Percentiles rank a stretch among this genome's conserved stretches.
Conservation (phyloP, 2,797 vertebrate species). For the Podarcis lilfordi region DNA sequence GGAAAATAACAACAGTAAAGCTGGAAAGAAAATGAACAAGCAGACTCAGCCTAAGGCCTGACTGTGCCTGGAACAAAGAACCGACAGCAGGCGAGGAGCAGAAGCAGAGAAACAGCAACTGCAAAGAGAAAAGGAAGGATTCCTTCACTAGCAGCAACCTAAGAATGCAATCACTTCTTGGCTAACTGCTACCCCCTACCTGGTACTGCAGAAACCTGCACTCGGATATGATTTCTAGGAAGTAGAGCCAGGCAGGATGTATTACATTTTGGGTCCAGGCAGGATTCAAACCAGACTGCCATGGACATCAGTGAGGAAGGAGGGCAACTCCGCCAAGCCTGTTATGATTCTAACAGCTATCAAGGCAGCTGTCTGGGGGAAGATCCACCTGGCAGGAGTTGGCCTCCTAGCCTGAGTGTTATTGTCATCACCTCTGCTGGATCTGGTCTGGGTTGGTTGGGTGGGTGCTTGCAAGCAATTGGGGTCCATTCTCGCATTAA, state of each 20-base stretch:
- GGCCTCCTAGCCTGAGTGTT: no score
- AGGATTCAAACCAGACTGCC: no score
- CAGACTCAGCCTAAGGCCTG: constrained; percentile 60
- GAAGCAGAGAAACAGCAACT: background rate
- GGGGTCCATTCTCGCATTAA: constrained; percentile 21
- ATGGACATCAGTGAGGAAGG: no score
- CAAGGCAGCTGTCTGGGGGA: no score
- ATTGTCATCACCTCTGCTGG: no score
- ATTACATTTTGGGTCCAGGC: no score
- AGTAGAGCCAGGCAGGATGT: background rate
- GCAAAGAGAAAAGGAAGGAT: constrained; percentile 51
- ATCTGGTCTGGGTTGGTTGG: no score
- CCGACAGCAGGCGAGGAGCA: constrained; percentile 32
- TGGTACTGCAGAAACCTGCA: background rate
- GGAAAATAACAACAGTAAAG: background rate
- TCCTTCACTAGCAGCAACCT: constrained; percentile 6
- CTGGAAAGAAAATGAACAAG: constrained; percentile 59
- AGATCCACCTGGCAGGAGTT: no score
- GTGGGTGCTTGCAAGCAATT: no score
- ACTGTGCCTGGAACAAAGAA: constrained; percentile 57
- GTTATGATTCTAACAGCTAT: no score
- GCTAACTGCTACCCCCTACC: background rate
- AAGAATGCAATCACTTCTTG: constrained; percentile 30
- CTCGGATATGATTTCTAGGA: background rate
- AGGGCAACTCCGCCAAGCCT: no score